Evolutionary conservation across 2,888 invertebrate genomes (phyloP), one percentile per base, ranked within the genome.

Genomic region (Acleris literana): DNA sequence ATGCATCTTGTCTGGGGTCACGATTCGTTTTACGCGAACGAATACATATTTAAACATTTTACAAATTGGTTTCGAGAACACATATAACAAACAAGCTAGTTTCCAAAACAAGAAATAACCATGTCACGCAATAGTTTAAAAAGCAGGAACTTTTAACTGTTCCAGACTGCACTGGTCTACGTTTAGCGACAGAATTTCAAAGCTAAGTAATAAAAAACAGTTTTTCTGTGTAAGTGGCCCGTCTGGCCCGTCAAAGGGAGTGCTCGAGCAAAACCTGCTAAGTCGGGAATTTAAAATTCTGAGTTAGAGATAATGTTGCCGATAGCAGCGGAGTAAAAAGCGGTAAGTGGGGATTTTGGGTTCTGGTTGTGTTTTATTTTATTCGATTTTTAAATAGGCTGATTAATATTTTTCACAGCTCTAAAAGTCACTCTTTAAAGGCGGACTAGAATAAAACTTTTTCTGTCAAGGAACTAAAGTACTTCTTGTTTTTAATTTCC

Each of bases 241-340:
- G 86, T 82, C 86, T 86, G 85, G 83, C 85, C 75, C 84, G 78
- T 85, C 88, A 88, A 88, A 88, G 87, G 85, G 55, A 48, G 46
- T 13, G 49, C 58, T 25, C 48, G 52, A 65, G 63, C 56, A 48
- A 52, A 61, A 61, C 60, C 60, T 51, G 61, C 61, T 62, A 66
- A 66, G 66, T 66, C 61, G 61, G 62, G 61, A 66, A 48, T 82
- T 84, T 84, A 79, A 79, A 80, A 83, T 80, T 84, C 78, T 76
- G 75, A 73, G 78, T 74, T 72, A 74, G 69, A 75, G 78, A 77
- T 81, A 81, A 78, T 78, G 79, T 70, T 78, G 79, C 57, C 68
- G 68, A 70, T 70, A 67, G 57, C 25, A 20, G 13, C 13, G 43
- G 7, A 49, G 60, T 25, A 51, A 33, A 52, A 61, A 56, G 61